Conservation (phyloP, 2,888 invertebrate species). For the Agonopterix alstromeriana region DNA sequence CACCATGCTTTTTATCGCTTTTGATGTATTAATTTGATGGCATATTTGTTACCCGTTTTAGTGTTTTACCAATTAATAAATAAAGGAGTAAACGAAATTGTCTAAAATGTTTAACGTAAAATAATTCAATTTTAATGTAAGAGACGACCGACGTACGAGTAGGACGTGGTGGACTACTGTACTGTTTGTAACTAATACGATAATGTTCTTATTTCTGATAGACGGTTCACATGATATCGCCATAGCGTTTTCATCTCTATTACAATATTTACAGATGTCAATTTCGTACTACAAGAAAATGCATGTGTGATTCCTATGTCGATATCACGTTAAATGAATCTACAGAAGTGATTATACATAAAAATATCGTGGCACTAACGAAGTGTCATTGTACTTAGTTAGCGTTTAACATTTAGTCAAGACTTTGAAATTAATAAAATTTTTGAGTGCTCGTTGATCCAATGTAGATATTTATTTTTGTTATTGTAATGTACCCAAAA, state of each 20-base stretch:
- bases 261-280: too few relatives aligned
- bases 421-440: slow-evolving; percentile 55
- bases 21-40: slow-evolving; percentile 47
- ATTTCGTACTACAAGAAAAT: too few relatives aligned
- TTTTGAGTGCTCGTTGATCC: slow-evolving; percentile 68
- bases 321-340: neutral
- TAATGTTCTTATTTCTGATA: slow-evolving; percentile 7
- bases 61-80: slow-evolving; percentile 34
- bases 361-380: slow-evolving; percentile 24
- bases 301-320: too few relatives aligned
- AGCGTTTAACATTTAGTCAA: slow-evolving; percentile 65
- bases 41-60: slow-evolving; percentile 45
- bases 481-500: slow-evolving; percentile 71
- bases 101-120: slow-evolving; percentile 39
- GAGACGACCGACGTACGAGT: slow-evolving; percentile 26
- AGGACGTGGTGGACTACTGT: slow-evolving; percentile 21
- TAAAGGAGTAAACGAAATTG: slow-evolving; percentile 25
- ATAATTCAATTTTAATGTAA: slow-evolving; percentile 16
- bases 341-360: neutral
- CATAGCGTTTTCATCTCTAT: too few relatives aligned
- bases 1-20: slow-evolving; percentile 47
- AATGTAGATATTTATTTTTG: slow-evolving; percentile 77
- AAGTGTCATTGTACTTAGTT: slow-evolving; percentile 68
- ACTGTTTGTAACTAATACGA: slow-evolving; percentile 11
- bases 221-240: slow-evolving; percentile 1